phyloP scores from a whole-genome alignment of 2,113 vertebrate species.

The Campylomormyrus numenius region DNA sequence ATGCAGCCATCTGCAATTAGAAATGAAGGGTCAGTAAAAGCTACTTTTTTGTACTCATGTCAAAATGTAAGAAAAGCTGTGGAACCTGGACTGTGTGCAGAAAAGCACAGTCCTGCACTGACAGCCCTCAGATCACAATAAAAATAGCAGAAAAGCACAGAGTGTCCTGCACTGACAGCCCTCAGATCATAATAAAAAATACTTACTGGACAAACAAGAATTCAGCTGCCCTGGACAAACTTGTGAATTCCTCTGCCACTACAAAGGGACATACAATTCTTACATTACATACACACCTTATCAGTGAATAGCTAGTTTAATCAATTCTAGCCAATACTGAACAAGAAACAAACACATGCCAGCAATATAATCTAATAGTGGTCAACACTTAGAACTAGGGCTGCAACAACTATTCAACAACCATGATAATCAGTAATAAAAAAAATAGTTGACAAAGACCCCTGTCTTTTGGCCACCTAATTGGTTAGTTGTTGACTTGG shows the following conservation, averaged over 20 bases:
- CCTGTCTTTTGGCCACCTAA: not conserved
- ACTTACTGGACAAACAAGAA: constrained; percentile 65
- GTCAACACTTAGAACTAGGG: not conserved
- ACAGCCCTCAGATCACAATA: not conserved
- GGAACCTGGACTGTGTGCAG: not conserved
- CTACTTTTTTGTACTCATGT: not conserved
- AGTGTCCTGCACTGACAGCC: not conserved
- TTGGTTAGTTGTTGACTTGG: not conserved
- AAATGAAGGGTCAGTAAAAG: not conserved
- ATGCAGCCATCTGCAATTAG: constrained; percentile 46
- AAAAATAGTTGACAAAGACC: not conserved
- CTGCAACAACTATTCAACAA: not conserved
- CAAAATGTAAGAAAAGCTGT: not conserved
- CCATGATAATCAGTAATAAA: not conserved
- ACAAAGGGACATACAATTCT: constrained; percentile 35
- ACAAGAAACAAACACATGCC: not conserved
- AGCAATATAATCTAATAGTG: not conserved
- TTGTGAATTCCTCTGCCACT: constrained; percentile 76
- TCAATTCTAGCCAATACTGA: not conserved
- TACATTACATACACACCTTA: not conserved
- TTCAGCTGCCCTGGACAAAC: constrained; percentile 42
- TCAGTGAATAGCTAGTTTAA: not conserved
- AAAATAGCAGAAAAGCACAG: too few species aligned
- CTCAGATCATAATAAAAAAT: not conserved
- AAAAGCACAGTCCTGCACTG: not conserved